Evolutionary conservation across 2,888 invertebrate genomes (phyloP), one percentile per base, ranked within the genome.

Genomic region (Phortica okadai): DNA sequence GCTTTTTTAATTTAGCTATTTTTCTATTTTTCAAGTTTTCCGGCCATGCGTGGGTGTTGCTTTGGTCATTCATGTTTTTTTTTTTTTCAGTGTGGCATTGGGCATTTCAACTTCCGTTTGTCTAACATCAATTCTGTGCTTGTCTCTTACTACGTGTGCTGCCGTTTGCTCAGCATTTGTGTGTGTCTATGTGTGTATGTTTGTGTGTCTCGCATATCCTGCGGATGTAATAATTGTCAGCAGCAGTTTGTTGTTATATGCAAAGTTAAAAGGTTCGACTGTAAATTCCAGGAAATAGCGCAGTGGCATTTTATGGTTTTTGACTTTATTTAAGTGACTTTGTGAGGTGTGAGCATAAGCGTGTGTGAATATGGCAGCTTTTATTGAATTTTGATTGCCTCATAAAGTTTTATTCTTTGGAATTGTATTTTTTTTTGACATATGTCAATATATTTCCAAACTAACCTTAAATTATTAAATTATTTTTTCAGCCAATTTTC

Each of bases 181-280:
- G 33, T 69, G 59, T 59, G 58, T 76, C 25, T 74, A 73, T 50
- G 33, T 62, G 56, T 74, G 73, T 66, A 59, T 76, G 75, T 74
- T 72, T 66, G 62, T 78, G 80, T 76, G 80, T 74, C 70, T 72
- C 56, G 33, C 70, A 79, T 81, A 78, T 81, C 83, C 80, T 85
- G 86, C 87, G 86, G 86, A 87, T 86, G 85, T 87, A 84, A 86
- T 87, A 87, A 86, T 86, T 87, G 86, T 87, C 87, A 84, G 84
- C 80, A 86, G 82, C 86, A 86, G 82, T 72, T 72, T 72, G 70
- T 33, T 72, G 70, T 72, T 56, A 72, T 72, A 72, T 72, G 70
- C 70, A 72, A 72, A 72, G 70, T 72, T 72, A 72, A 72, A 72
- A 72, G 70, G 70, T 72, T 72, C 21, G 54, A 25, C 56, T 56